Conservation (phyloP, 30 jellyfish, hydroid and myxozoan species). For the Calvadosia cruxmelitensis region DNA sequence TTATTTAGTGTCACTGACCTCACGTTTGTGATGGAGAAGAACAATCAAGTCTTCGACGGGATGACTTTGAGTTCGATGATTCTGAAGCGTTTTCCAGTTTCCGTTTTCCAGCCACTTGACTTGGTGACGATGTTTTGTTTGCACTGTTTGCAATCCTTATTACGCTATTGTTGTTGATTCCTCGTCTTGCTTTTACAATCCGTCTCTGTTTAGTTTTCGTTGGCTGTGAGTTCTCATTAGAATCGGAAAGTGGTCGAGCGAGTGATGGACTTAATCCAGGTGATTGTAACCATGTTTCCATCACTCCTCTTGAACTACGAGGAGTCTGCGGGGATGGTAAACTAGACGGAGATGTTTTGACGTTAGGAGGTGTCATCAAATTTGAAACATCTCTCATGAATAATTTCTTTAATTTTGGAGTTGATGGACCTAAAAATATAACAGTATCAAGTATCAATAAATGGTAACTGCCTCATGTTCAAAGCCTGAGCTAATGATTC, state of each 20-base stretch:
- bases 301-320: not conserved
- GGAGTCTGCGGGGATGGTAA: not conserved
- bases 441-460: too few relatives aligned
- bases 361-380: not conserved
- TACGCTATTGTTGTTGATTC: too few relatives aligned
- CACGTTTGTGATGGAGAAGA: too few relatives aligned
- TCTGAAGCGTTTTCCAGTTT: not conserved
- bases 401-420: not conserved
- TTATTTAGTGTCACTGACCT: too few relatives aligned
- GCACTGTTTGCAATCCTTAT: too few relatives aligned
- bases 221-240: not conserved
- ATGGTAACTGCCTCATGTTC: not conserved
- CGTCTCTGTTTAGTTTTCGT: not conserved
- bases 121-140: too few relatives aligned
- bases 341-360: not conserved
- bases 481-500: not conserved
- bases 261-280: not conserved
- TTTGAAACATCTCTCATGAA: not conserved
- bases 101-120: not conserved
- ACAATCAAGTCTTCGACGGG: slow-evolving; percentile 2
- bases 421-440: not conserved
- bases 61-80: not conserved
- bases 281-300: not conserved
- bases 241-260: not conserved
- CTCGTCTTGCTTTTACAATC: not conserved